Evolutionary conservation across 1,140 invertebrate species (phyloP).

Genomic region (Trichoplusia ni): DNA sequence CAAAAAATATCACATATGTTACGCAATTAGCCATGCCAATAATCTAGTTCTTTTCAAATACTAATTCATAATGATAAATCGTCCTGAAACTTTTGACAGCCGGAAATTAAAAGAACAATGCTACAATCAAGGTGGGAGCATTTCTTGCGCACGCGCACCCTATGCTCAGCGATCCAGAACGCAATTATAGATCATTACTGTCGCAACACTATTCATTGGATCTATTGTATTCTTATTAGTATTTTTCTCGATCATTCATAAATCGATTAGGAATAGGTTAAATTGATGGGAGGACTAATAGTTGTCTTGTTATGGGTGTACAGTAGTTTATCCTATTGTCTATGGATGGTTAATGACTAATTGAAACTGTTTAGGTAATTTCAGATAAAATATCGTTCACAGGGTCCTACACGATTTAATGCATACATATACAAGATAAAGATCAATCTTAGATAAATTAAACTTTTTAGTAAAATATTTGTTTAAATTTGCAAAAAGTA

Average conservation of each 20-base stretch:
- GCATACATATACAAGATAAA: no score
- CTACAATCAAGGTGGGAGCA: constrained; percentile 20
- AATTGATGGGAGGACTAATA: not conserved
- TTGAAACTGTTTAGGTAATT: no score
- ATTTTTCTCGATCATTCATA: constrained; percentile 29
- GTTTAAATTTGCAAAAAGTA: no score
- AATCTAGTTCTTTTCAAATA: no score
- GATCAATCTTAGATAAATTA: no score
- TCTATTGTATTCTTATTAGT: constrained; percentile 60
- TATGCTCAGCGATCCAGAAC: constrained; percentile 23
- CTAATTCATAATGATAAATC: constrained; percentile 18
- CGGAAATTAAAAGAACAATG: constrained; percentile 35
- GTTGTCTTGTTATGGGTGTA: not conserved
- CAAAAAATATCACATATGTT: no score
- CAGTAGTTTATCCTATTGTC: no score
- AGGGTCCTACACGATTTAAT: no score
- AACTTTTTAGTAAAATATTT: no score
- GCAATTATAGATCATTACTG: constrained; percentile 32
- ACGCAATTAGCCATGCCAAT: no score
- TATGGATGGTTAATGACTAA: no score
- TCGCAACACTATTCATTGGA: constrained; percentile 39
- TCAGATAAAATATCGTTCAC: no score
- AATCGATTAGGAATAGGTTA: constrained; percentile 10
- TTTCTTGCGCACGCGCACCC: constrained; percentile 31
- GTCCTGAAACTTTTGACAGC: constrained; percentile 23